Conservation (phyloP, 2,797 vertebrate genomes). For the Microtus agrestis region DNA sequence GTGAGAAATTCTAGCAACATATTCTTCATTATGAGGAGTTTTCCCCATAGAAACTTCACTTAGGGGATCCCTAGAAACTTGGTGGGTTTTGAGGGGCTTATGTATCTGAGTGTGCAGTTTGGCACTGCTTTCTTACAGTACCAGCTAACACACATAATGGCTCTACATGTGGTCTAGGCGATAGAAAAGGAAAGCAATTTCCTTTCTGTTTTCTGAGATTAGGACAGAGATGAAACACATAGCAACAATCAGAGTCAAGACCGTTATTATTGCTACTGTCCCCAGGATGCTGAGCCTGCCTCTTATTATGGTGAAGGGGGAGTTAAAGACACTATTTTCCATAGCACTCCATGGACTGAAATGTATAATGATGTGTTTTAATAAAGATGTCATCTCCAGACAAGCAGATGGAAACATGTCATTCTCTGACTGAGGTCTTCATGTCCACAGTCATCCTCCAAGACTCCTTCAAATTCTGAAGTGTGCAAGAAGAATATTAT, state of each 20-base stretch:
- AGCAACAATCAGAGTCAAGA: neutral
- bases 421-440: neutral
- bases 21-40: neutral
- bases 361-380: neutral
- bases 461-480: neutral
- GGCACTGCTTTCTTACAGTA: neutral
- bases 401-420: neutral
- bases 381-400: neutral
- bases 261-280: neutral
- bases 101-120: neutral
- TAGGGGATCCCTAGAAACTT: neutral
- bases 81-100: neutral
- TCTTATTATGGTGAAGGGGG: neutral
- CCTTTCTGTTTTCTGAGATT: neutral
- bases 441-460: neutral
- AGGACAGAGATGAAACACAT: neutral
- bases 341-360: neutral
- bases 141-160: neutral
- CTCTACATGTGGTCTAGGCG: neutral
- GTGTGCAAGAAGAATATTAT: neutral
- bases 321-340: neutral
- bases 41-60: neutral
- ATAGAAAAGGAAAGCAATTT: constrained; percentile 3
- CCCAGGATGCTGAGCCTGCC: neutral
- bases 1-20: neutral